Percentiles rank a stretch among this genome's conserved stretches.
Conservation (phyloP, 1,140 invertebrate genomes). For the Drosophila erecta region DNA sequence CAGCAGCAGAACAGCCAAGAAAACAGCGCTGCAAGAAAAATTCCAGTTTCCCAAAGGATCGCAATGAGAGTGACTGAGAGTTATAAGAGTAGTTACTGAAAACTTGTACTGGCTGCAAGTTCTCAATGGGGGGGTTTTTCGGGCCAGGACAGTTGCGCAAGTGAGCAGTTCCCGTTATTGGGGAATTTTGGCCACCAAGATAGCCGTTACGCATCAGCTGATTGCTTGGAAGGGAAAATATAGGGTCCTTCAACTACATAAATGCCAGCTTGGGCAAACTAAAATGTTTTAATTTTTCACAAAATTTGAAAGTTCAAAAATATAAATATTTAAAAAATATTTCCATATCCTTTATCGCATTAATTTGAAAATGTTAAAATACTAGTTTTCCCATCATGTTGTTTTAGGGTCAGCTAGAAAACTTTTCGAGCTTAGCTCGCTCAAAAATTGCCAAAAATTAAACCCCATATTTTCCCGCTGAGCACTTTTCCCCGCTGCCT, state of each 20-base stretch:
- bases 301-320: background rate
- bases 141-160: constrained; percentile 49
- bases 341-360: background rate
- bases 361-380: too few species aligned
- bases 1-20: constrained; percentile 36
- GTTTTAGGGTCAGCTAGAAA: background rate
- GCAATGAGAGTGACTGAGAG: constrained; percentile 7
- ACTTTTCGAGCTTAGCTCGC: background rate
- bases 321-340: too few species aligned
- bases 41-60: constrained; percentile 51
- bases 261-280: background rate
- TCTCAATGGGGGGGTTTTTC: constrained; percentile 6
- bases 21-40: constrained; percentile 52
- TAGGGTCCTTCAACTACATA: background rate
- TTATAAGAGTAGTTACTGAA: constrained; percentile 10
- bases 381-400: too few species aligned
- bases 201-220: constrained; percentile 54
- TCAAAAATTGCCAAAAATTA: constrained; percentile 1
- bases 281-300: background rate
- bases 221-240: background rate
- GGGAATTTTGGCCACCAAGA: constrained; percentile 16
- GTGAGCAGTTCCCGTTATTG: constrained; percentile 51
- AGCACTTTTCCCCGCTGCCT: constrained; percentile 17
- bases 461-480: constrained; percentile 42
- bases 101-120: constrained; percentile 11